Conservation (phyloP, 2,113 vertebrate genomes). For the Nannobrachium achirus region DNA sequence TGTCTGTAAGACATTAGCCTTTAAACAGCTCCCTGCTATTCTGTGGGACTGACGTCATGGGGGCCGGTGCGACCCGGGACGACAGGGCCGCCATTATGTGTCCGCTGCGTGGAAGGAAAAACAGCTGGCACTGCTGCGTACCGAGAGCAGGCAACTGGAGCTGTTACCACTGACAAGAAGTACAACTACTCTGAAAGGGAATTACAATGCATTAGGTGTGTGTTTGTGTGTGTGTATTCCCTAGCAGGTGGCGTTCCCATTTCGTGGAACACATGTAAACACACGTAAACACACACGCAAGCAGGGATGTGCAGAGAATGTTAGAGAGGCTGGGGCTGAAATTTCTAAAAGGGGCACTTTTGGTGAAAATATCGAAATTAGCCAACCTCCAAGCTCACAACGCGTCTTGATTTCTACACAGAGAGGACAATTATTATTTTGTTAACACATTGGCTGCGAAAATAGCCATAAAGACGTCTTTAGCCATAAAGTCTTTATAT, state of each 20-base stretch:
- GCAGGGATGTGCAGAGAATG: too few relatives aligned
- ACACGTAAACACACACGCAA: constrained; percentile 4
- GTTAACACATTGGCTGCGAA: too few relatives aligned
- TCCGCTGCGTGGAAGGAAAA: not conserved
- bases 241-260: constrained; percentile 58
- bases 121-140: not conserved
- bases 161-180: too few relatives aligned
- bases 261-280: not conserved
- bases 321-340: too few relatives aligned
- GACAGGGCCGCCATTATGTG: constrained; percentile 18
- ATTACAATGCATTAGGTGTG: constrained; percentile 30
- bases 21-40: constrained; percentile 44
- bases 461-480: too few relatives aligned
- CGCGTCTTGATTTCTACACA: too few relatives aligned
- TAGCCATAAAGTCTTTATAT: too few relatives aligned
- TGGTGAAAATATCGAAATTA: too few relatives aligned
- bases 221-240: constrained; percentile 21
- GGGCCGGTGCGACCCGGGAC: not conserved
- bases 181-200: constrained; percentile 14
- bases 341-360: too few relatives aligned
- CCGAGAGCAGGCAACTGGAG: not conserved
- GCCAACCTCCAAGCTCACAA: too few relatives aligned
- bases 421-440: too few relatives aligned
- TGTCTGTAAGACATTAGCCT: constrained; percentile 54
- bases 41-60: constrained; percentile 32